A percentile compares a stretch with the other conserved stretches of the same genome.
Conservation (phyloP, 1,140 invertebrate species). For the Batillaria attramentaria region DNA sequence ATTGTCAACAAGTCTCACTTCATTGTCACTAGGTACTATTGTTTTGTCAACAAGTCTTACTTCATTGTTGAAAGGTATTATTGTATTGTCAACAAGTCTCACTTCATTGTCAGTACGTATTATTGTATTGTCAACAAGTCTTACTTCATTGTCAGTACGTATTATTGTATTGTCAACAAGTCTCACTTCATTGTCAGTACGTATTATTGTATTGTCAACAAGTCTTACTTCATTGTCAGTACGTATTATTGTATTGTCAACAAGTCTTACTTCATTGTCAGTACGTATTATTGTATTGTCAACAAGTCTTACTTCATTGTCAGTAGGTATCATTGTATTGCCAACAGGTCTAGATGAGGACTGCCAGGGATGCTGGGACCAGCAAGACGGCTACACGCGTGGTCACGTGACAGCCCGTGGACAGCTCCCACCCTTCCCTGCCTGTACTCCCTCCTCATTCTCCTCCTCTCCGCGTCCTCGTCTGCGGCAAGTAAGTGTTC, state of each 20-base stretch:
- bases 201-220: background rate
- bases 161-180: too few relatives aligned
- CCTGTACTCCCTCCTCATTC: background rate
- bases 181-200: background rate
- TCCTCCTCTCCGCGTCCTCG: background rate
- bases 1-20: background rate
- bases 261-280: background rate
- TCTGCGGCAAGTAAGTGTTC: constrained; percentile 5
- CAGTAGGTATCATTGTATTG: background rate
- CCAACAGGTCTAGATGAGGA: constrained; percentile 20
- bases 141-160: background rate
- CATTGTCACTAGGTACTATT: background rate
- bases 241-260: background rate
- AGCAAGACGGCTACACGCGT: background rate
- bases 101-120: too few relatives aligned
- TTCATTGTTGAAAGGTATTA: background rate
- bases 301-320: background rate
- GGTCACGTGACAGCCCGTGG: constrained; percentile 18
- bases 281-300: constrained; percentile 21
- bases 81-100: background rate
- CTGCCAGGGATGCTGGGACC: constrained; percentile 3
- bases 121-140: background rate
- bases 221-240: background rate
- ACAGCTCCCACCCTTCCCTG: background rate
- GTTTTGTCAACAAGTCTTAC: background rate